Evolutionary conservation across 2,797 vertebrate genomes (phyloP), one percentile per base, ranked within the genome.

Genomic region (Pterois miles): DNA sequence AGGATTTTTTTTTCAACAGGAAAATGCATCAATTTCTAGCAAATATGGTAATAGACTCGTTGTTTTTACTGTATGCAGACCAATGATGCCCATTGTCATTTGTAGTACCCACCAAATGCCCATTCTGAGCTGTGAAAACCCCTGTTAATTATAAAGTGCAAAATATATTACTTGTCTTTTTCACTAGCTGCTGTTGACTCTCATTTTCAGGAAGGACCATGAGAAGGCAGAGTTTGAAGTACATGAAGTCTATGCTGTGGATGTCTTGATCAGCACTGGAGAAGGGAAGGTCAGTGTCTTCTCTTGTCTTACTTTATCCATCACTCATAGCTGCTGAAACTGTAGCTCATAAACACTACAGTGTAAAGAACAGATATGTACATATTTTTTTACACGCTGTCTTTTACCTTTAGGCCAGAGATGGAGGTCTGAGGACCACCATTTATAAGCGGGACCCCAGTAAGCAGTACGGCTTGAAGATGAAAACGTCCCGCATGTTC

Each of bases 401-500:
- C 0, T 11, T 76, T 52, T 80, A 1, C 27, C 11, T 33, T 76
- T 77, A 99, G 98, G 97, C 97, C 1, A 97, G 95, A 94, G 98
- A 99, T 60, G 97, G 97, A 3, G 98, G 97, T 20, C 96, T 98
- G 90, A 97, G 98, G 91, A 99, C 98, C 76, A 99, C 98, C 0
- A 98, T 99, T 88, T 99, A 98, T 86, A 99, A 99, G 89, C 92
- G 98, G 88, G 98, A 99, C 92, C 97, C 98, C 33, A 97, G 95
- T 87, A 98, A 99, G 89, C 98, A 99, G 78, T 99, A 99, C 2
- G 97, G 98, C 78, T 87, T 99, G 84, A 99, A 99, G 93, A 99
- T 99, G 97, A 99, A 99, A 95, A 98, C 98, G 38, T 99, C 98
- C n/a, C 97, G 98, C 90, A 96, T 95, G 77, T 98, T 99, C 93